Evolutionary conservation across 2,888 invertebrate species (phyloP), one percentile per base, ranked within the genome.

Genomic region (Plebejus argus): DNA sequence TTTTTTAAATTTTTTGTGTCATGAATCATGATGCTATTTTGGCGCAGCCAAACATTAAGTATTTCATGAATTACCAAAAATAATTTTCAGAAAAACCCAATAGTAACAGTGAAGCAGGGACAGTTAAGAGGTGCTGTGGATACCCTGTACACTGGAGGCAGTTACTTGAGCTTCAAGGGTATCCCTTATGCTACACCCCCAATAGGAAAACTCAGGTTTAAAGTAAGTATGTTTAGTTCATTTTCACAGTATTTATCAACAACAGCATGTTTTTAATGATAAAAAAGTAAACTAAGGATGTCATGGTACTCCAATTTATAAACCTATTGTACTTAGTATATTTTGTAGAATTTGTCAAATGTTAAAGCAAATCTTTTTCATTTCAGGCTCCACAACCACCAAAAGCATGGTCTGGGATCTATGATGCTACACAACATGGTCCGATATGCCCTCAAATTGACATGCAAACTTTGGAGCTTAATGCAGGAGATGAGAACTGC

Each of bases 51-150:
- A 6, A 53, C 15, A 18, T 6, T 56, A 58, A 20, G 20, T 58
- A 20, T n/a, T 56, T 58, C 2, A 58, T 10, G 8, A 58, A 58
- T 23, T 23, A 58, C 20, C 10, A 23, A 23, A 61, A 61, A 23
- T 77, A 71, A 18, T 1, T 95, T 95, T 81, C 96, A 96, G 56
- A 95, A 95, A 82, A 96, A 96, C 33, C 83, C 89, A 28, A 80
- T 89, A 76, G 87, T 90, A 3, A 80, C 82, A 4, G 83, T 88
- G 0, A 83, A 82, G 35, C 87, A 90, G 80, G 91, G 91, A 0
- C 86, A 85, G 80, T 75, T 91, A 8, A 86, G 83, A 79, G 91
- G 91, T 39, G 79, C 85, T 0, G 78, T 84, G 0, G 83, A 84
- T 49, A 83, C 82, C 15, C 82, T 87, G 3, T 78, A 86, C 5